Evolutionary conservation across 2,113 vertebrate genomes (phyloP).

Genomic region (Myrmophylax atrothorax): DNA sequence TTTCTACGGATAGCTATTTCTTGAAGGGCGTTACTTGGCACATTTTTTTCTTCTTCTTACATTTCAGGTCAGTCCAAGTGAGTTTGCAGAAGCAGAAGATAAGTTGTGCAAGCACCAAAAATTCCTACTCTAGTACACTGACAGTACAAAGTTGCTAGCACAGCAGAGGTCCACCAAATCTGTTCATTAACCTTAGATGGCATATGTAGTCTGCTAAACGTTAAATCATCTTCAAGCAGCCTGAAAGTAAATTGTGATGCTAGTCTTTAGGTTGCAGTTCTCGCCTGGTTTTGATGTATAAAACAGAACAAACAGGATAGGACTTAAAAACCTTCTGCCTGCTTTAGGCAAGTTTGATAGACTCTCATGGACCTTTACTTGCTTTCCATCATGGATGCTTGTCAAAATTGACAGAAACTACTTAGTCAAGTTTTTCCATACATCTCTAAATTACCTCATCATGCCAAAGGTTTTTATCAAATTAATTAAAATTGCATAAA

Average conservation of each 20-base stretch:
- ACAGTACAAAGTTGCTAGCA: neutral
- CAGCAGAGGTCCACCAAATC: neutral
- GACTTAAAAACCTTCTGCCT: neutral
- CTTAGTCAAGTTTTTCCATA: slow-evolving; percentile 2
- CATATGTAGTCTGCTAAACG: neutral
- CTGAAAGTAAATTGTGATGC: neutral
- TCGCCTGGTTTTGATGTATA: neutral
- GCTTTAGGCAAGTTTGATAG: neutral
- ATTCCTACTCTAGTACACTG: neutral
- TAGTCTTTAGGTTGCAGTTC: neutral
- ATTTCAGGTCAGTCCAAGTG: neutral
- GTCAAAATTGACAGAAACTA: slow-evolving; percentile 12
- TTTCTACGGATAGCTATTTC: neutral
- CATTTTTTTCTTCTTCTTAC: neutral
- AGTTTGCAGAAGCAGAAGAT: neutral
- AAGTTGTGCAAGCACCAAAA: neutral
- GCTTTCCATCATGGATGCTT: neutral
- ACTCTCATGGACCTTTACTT: neutral
- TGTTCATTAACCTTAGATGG: neutral
- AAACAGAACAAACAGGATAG: neutral
- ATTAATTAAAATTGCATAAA: slow-evolving; percentile 42
- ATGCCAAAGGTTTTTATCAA: slow-evolving; percentile 29
- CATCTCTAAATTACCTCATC: neutral
- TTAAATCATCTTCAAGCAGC: neutral
- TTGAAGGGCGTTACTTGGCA: neutral